Conservation (phyloP, 1,140 invertebrate species). For the Drosophila nannoptera region DNA sequence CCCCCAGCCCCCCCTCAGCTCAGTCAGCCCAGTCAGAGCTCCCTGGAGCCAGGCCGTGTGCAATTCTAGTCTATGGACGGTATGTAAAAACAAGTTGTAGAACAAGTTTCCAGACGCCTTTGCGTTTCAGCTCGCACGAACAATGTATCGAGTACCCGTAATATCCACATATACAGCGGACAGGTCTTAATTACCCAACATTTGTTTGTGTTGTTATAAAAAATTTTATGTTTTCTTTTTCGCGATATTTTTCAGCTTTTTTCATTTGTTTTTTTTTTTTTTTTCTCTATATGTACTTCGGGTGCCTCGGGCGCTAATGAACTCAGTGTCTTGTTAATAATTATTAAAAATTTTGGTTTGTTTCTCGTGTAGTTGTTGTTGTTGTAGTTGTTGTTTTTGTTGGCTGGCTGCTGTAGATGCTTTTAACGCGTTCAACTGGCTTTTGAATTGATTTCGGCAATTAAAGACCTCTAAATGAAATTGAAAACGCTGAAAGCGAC, state of each 20-base stretch:
- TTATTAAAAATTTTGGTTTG: constrained; percentile 65
- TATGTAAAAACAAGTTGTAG: constrained; percentile 76
- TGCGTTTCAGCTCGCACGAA: constrained; percentile 22
- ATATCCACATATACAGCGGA: constrained; percentile 41
- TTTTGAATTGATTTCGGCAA: constrained; percentile 76
- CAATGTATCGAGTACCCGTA: constrained; percentile 40
- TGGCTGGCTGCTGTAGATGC: constrained; percentile 57
- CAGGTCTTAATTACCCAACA: constrained; percentile 75
- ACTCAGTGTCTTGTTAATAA: constrained; percentile 74
- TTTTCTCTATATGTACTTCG: constrained; percentile 16
- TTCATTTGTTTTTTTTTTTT: constrained; percentile 14
- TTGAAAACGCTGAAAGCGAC: constrained; percentile 70
- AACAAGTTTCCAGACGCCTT: constrained; percentile 72
- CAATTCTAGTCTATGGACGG: constrained; percentile 58
- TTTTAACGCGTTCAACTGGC: constrained; percentile 74
- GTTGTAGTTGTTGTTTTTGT: constrained; percentile 14
- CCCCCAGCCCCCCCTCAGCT: neutral
- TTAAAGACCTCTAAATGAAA: constrained; percentile 73
- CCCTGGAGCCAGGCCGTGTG: constrained; percentile 6
- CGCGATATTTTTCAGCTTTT: constrained; percentile 6
- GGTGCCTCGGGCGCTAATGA: constrained; percentile 66
- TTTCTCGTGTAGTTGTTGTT: constrained; percentile 28
- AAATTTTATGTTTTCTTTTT: constrained; percentile 9
- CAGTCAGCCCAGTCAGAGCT: neutral
- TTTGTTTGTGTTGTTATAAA: constrained; percentile 68